A percentile compares a stretch with the other conserved stretches of the same genome.
Conservation (phyloP, 2,113 vertebrate species). For the Paralichthys olivaceus region DNA sequence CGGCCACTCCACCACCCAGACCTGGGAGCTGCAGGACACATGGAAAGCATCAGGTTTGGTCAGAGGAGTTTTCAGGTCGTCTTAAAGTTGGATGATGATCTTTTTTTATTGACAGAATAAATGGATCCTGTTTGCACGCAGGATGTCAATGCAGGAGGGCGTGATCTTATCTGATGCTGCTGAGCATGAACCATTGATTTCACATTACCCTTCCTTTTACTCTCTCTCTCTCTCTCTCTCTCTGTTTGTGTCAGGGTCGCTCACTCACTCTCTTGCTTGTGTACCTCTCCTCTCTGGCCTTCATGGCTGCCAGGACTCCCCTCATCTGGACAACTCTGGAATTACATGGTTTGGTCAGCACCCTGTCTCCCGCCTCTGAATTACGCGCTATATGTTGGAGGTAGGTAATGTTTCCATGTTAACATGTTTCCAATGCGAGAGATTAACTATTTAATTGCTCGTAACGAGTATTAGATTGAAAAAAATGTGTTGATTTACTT, state of each 20-base stretch:
- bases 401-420: constrained; percentile 5
- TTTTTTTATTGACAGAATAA: background rate
- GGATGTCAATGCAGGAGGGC: background rate
- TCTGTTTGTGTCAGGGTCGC: background rate
- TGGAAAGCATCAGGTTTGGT: constrained; percentile 70
- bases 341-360: constrained; percentile 57
- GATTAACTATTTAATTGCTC: background rate
- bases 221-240: background rate
- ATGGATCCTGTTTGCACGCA: background rate
- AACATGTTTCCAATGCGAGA: background rate
- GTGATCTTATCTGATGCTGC: background rate
- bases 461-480: background rate
- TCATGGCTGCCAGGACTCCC: constrained; percentile 64
- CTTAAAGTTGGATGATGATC: background rate
- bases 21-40: constrained; percentile 55
- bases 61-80: constrained; percentile 28
- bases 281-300: background rate
- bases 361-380: background rate
- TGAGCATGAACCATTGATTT: background rate
- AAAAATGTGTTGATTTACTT: background rate
- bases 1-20: constrained; percentile 50
- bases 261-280: too few relatives aligned
- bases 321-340: constrained; percentile 76
- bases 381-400: background rate
- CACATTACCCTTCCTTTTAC: too few relatives aligned